Conservation (phyloP, 2,888 invertebrate genomes). For the Nomada flava region DNA sequence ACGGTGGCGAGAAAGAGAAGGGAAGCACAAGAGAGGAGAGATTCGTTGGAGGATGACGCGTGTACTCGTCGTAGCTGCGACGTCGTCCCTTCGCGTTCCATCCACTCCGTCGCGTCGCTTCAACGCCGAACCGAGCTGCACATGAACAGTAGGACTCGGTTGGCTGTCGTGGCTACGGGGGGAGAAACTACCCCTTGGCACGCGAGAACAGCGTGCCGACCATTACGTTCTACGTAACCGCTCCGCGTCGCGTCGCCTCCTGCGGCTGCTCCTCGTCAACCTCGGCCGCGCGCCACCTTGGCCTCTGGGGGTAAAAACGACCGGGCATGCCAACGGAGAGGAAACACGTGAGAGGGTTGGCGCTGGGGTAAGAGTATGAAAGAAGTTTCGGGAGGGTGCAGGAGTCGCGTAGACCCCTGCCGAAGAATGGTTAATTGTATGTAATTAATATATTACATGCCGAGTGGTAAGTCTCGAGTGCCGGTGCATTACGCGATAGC, state of each 20-base stretch:
- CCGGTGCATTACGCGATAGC: constrained; percentile 76
- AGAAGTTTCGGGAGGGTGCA: constrained; percentile 39
- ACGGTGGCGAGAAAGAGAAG: neutral
- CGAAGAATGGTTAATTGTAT: constrained; percentile 81
- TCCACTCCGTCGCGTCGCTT: constrained; percentile 21
- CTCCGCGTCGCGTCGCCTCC: constrained; percentile 51
- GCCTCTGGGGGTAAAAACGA: constrained; percentile 34
- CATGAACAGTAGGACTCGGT: constrained; percentile 67
- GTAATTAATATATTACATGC: constrained; percentile 82
- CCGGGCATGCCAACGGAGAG: constrained; percentile 33
- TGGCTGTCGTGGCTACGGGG: constrained; percentile 55
- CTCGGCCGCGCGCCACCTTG: constrained; percentile 45
- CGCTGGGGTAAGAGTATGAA: constrained; percentile 1
- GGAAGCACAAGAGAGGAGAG: neutral
- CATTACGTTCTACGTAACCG: constrained; percentile 73
- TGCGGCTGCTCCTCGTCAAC: constrained; percentile 51
- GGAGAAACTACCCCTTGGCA: constrained; percentile 78
- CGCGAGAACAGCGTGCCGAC: constrained; percentile 79
- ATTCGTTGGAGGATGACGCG: constrained; percentile 23
- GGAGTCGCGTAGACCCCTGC: constrained; percentile 61
- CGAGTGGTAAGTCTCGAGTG: constrained; percentile 73
- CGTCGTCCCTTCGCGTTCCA: constrained; percentile 12
- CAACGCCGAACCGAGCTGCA: constrained; percentile 58
- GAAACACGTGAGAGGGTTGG: constrained; percentile 21
- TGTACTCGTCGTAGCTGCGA: neutral